Conservation (phyloP, 2,888 invertebrate species). For the Malacosoma neustria region DNA sequence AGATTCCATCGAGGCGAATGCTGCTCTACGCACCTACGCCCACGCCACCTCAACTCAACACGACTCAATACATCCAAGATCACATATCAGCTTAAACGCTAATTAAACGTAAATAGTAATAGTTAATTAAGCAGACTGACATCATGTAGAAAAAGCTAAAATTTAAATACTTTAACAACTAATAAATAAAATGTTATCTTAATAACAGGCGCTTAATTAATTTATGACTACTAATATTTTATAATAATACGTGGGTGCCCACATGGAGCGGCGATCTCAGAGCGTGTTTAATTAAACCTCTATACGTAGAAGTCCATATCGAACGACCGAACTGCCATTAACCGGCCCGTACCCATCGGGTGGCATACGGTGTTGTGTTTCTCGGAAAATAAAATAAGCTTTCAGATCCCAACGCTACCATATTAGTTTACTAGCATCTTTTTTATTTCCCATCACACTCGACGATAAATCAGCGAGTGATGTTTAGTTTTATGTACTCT, state of each 20-base stretch:
- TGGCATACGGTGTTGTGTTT: constrained; percentile 36
- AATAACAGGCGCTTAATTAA: not conserved
- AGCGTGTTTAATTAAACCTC: constrained; percentile 5
- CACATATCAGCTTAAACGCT: not conserved
- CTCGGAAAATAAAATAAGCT: constrained; percentile 56
- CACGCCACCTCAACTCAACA: not conserved
- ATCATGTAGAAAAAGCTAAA: not conserved
- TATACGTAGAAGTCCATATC: constrained; percentile 18
- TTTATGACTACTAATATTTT: not conserved
- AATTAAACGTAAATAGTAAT: not conserved
- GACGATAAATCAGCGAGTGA: constrained; percentile 22
- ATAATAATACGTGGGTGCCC: not conserved
- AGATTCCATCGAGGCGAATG: constrained; percentile 37
- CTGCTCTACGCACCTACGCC: not conserved
- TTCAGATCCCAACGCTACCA: constrained; percentile 53
- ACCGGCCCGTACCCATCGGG: constrained; percentile 18
- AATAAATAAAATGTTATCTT: not conserved
- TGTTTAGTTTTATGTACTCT: constrained; percentile 28
- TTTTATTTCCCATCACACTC: constrained; percentile 26
- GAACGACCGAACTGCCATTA: constrained; percentile 13
- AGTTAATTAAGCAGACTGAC: not conserved
- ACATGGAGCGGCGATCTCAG: not conserved
- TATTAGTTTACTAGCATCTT: constrained; percentile 56
- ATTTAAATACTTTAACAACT: not conserved
- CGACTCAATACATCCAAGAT: not conserved